phyloP scores from a whole-genome alignment of 2,797 vertebrate genomes.

The Denticeps clupeoides region DNA sequence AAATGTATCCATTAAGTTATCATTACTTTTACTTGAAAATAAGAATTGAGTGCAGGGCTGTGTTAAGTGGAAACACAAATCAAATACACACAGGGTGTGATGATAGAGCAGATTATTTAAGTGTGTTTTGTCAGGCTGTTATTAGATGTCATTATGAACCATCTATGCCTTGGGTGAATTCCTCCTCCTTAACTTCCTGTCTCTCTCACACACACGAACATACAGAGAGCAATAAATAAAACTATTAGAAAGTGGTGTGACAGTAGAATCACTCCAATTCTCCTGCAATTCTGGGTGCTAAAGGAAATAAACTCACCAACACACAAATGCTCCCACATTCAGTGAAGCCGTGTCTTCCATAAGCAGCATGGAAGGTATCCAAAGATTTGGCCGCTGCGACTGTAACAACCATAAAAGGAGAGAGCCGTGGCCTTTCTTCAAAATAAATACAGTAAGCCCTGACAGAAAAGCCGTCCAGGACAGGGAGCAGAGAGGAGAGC shows the following conservation, averaged over 20 bases:
- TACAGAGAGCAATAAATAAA: background rate
- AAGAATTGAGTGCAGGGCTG: too few species aligned
- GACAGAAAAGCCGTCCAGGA: slow-evolving; percentile 41
- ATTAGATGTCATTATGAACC: slow-evolving; percentile 14
- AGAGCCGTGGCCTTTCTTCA: slow-evolving; percentile 27
- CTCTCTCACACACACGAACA: background rate
- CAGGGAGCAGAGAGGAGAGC: slow-evolving; percentile 44
- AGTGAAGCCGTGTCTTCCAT: background rate
- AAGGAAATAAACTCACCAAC: slow-evolving; percentile 2
- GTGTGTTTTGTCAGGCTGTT: slow-evolving; percentile 2
- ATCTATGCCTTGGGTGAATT: background rate
- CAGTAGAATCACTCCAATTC: too few species aligned
- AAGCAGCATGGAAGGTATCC: slow-evolving; percentile 29
- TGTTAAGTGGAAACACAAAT: too few species aligned
- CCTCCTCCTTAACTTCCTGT: background rate
- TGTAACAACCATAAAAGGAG: slow-evolving; percentile 44
- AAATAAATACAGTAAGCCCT: slow-evolving; percentile 45
- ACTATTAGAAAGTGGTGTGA: background rate
- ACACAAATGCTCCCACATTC: background rate
- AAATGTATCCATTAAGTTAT: too few species aligned
- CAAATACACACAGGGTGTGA: background rate
- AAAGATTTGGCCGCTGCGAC: slow-evolving; percentile 46
- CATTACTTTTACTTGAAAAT: too few species aligned
- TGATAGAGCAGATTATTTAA: slow-evolving; percentile 1
- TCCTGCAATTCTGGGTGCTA: background rate